Evolutionary conservation across 2,888 invertebrate genomes (phyloP), one percentile per base, ranked within the genome.

Genomic region (Ypsolopha sequella): DNA sequence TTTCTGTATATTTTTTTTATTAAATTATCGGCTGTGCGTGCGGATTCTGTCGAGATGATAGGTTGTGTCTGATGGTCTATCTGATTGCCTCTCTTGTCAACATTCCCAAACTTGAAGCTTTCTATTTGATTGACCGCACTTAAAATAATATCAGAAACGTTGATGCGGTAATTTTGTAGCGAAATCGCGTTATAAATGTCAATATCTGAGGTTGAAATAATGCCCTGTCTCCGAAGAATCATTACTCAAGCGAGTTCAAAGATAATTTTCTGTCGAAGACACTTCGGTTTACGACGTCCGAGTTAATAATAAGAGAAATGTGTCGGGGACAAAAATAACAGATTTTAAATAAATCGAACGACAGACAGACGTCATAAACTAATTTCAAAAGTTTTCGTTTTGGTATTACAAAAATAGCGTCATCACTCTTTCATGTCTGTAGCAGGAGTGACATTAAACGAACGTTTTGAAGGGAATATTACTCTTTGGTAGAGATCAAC

Each of bases 341-440:
- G 77, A 84, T 82, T 84, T 80, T 82, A 86, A 84, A 85, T 84
- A 84, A 85, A 85, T 86, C 85, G 85, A 86, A 85, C 81, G 80
- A 80, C 81, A 80, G 82, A 78, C 85, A 84, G 80, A 77, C 82
- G 85, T 85, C 85, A 86, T 86, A 86, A 85, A 86, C 82, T 82
- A 84, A 85, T 85, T 86, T 85, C 82, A 82, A 84, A 71, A 79
- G 82, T 82, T 81, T 82, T 84, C 82, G 76, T 85, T 84, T 85
- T 84, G 80, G 76, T 76, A 66, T 65, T 66, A 76, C 81, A 75
- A 81, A 85, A 84, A 86, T 85, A 86, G 82, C 77, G 66, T 67
- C 80, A 75, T 80, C 81, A 81, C 76, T 82, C 85, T 85, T 86
- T 85, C 85, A 86, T 81, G 82, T 85, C 69, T 65, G 65, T 71